Conservation (phyloP, 2,113 vertebrate species). For the Diadophis punctatus region DNA sequence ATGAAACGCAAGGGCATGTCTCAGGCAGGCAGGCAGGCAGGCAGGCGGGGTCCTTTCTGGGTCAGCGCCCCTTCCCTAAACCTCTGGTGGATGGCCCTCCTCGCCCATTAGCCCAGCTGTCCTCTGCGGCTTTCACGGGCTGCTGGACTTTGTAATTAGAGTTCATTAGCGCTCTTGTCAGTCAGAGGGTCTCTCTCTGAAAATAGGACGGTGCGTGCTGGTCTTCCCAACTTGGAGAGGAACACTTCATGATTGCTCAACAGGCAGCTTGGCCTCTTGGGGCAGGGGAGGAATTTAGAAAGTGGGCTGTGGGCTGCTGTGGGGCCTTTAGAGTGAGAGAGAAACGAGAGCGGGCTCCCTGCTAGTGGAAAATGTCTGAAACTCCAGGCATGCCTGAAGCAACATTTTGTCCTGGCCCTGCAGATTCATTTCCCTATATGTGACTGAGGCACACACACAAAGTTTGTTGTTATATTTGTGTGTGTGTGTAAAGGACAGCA, state of each 20-base stretch:
- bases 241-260: constrained; percentile 15
- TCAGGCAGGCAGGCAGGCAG: not conserved
- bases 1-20: not conserved
- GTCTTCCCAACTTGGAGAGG: constrained; percentile 37
- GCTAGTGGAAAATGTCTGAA: not conserved
- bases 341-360: not conserved
- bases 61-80: constrained; percentile 46
- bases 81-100: not conserved
- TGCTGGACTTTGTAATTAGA: constrained; percentile 62
- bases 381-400: not conserved
- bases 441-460: not conserved
- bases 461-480: not conserved
- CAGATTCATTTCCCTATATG: not conserved
- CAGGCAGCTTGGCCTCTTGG: not conserved
- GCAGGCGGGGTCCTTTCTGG: constrained; percentile 37
- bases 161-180: constrained; percentile 70
- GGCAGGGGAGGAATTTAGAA: not conserved
- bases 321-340: not conserved
- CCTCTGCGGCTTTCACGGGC: constrained; percentile 52
- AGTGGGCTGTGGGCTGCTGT: not conserved
- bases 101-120: constrained; percentile 57
- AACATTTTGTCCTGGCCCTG: not conserved
- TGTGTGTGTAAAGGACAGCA: not conserved
- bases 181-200: constrained; percentile 43
- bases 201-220: constrained; percentile 18